Evolutionary conservation across 2,888 invertebrate species (phyloP).

Genomic region (Leucophora obtusa): DNA sequence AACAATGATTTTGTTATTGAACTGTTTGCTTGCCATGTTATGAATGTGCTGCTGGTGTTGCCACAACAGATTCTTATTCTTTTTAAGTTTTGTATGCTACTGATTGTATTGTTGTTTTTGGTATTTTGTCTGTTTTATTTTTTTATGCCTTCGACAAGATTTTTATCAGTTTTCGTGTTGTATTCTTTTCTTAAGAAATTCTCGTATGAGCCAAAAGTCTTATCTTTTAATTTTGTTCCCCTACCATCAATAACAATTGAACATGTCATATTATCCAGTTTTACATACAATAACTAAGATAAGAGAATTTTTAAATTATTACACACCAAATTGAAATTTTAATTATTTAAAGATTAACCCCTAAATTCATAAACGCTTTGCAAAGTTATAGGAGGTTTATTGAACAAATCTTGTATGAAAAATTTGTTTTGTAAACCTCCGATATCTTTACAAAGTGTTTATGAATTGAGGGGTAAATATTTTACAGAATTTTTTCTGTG

Average conservation of each 20-base stretch:
- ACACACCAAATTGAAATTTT: neutral
- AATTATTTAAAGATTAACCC: neutral
- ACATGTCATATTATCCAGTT: constrained; percentile 60
- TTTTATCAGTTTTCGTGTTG: constrained; percentile 49
- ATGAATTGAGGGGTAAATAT: no score
- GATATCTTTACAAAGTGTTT: no score
- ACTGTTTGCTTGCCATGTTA: constrained; percentile 29
- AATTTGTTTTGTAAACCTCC: no score
- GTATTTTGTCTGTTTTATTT: constrained; percentile 18
- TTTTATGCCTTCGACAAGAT: constrained; percentile 57
- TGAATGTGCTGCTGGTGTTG: constrained; percentile 9
- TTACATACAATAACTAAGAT: constrained; percentile 51
- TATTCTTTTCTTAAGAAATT: constrained; percentile 46
- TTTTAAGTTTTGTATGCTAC: neutral
- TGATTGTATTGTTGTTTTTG: constrained; percentile 12
- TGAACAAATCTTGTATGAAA: no score
- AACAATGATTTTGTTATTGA: constrained; percentile 63
- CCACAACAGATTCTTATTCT: constrained; percentile 13
- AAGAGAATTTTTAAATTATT: constrained; percentile 33
- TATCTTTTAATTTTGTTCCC: constrained; percentile 55
- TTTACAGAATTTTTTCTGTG: no score
- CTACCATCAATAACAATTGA: constrained; percentile 35
- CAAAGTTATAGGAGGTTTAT: no score
- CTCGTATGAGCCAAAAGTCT: constrained; percentile 42
- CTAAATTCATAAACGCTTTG: no score